phyloP scores from a whole-genome alignment of 1,140 invertebrate species.

The Brachionus calyciflorus region DNA sequence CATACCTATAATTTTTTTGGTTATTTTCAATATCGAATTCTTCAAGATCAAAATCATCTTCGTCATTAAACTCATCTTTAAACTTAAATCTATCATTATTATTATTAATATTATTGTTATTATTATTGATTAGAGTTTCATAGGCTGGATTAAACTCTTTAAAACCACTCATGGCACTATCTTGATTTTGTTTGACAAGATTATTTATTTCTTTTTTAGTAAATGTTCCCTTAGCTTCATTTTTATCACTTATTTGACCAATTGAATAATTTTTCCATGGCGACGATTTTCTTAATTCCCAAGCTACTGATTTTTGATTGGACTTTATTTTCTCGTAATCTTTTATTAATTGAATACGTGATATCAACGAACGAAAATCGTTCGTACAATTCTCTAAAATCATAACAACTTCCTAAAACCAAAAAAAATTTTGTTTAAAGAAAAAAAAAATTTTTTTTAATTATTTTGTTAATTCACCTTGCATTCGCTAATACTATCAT shows the following conservation, averaged over 20 bases:
- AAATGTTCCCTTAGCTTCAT: not conserved
- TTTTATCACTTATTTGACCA: not conserved
- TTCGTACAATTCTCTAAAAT: conserved; percentile 87
- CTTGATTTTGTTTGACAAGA: not conserved
- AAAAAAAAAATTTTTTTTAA: not conserved
- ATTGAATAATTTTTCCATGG: conserved; percentile 63
- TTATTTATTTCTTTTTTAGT: not conserved
- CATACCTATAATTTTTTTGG: not conserved
- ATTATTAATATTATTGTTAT: not conserved
- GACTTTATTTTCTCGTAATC: conserved; percentile 78
- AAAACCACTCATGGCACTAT: not conserved
- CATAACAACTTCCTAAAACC: conserved; percentile 82
- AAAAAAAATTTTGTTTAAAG: conserved; percentile 39
- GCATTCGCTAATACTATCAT: conserved; percentile 67
- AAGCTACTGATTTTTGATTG: conserved; percentile 79
- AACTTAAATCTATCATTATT: conserved; percentile 2
- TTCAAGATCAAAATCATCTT: conserved; percentile 25
- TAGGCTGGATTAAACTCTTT: conserved; percentile 7
- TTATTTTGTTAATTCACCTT: conserved; percentile 60
- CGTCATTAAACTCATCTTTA: not conserved
- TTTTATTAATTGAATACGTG: conserved; percentile 86
- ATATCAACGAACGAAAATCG: conserved; percentile 85
- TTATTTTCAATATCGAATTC: conserved; percentile 16
- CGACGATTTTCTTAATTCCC: conserved; percentile 89
- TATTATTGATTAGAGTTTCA: not conserved